Conservation (phyloP, 2,888 invertebrate genomes). For the Brachyopa scutellaris region DNA sequence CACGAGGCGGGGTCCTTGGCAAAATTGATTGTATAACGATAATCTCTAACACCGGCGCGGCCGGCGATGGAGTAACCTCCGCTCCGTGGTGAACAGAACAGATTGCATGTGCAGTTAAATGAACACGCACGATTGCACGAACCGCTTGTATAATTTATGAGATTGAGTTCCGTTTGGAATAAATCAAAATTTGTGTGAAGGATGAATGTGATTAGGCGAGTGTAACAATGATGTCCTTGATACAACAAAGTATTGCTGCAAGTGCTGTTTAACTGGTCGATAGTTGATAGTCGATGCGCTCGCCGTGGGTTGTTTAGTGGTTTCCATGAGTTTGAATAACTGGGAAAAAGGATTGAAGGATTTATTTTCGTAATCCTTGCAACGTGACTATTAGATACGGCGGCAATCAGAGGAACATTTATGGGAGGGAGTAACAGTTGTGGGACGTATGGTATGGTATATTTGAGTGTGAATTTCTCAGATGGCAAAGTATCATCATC, state of each 20-base stretch:
- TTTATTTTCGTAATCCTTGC: not conserved
- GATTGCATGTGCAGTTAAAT: slow-evolving; percentile 58
- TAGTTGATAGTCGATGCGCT: no score
- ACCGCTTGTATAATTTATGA: slow-evolving; percentile 74
- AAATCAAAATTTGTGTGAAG: slow-evolving; percentile 75
- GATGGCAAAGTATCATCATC: no score
- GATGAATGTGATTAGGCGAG: slow-evolving; percentile 46
- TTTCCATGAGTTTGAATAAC: not conserved
- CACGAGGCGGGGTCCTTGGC: slow-evolving; percentile 15
- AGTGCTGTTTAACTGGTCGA: no score
- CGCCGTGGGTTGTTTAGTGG: not conserved
- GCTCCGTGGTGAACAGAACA: slow-evolving; percentile 6
- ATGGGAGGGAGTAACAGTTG: no score
- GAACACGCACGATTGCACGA: slow-evolving; percentile 68
- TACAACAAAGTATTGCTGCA: slow-evolving; percentile 3
- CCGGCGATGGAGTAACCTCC: slow-evolving; percentile 34
- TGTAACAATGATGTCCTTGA: slow-evolving; percentile 1
- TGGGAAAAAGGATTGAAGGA: not conserved
- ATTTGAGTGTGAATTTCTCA: no score
- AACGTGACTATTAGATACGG: no score
- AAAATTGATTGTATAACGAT: slow-evolving; percentile 71
- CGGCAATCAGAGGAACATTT: no score
- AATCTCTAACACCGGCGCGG: slow-evolving; percentile 70
- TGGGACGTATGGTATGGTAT: no score
- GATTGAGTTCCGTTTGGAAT: slow-evolving; percentile 75